Base-by-base conservation (phyloP, 1,140 invertebrate genomes). In the Copidosoma floridanum region DNA sequence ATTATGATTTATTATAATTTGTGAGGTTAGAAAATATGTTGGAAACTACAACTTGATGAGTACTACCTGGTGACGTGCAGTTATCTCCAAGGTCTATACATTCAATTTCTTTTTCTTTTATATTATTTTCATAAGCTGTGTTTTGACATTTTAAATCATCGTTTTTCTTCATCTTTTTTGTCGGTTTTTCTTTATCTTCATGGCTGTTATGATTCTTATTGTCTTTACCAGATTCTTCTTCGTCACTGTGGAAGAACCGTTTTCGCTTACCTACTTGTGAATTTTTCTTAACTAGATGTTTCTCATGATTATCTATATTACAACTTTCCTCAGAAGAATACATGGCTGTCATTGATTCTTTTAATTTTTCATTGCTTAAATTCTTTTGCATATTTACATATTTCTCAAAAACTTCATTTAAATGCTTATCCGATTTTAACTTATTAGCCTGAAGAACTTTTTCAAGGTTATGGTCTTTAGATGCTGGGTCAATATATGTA, bases 401-500 rank as follows among this genome's bases (percentile, higher is more conserved):
- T 70, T 80, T 75, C 61, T 81, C 72, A 54, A 83, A 74, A 26
- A 85, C 58, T 64, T 82, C 74, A 46, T 81, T 71, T 29, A 84
- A 73, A 64, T 80, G 82, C 26, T 70, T 73, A 20, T 81, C 70
- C n/a, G 68, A 77, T 46, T 74, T 57, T 56, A 69, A 62, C 60
- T 74, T 71, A 66, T 82, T 84, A 21, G 77, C 68, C 29, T 63
- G 61, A 20, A 86, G 67, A 68, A 81, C 81, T 10, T 71, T 67
- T n/a, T 74, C 57, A 26, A 86, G 71, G 3, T 68, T 60, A 3
- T 59, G 10, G 74, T 85, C 76, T 7, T 71, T 71, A 23, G 64
- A 44, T 0, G 85, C 85, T 12, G 85, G 85, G 75, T 86, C 85
- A n/a, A n/a, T n/a, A n/a, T 26, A 79, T 75, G 10, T 65, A 21